phyloP scores from a whole-genome alignment of 2,797 vertebrate species.

The Fistularia commersonii region DNA sequence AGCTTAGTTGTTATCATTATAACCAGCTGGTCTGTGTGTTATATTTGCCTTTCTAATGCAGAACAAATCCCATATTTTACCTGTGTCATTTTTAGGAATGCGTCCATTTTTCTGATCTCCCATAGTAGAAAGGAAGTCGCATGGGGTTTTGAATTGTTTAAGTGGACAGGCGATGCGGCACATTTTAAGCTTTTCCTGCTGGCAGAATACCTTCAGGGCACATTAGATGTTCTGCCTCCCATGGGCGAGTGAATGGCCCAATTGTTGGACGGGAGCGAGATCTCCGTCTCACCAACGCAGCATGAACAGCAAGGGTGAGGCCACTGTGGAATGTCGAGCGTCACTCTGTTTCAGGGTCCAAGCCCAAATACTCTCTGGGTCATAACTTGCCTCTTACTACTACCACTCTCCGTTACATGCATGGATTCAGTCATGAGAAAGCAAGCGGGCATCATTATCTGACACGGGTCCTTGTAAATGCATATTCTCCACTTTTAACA shows the following conservation, averaged over 20 bases:
- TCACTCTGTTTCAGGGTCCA: conserved; percentile 59
- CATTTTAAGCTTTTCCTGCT: conserved; percentile 38
- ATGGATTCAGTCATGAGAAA: background rate
- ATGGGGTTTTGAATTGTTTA: conserved; percentile 49
- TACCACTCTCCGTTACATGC: conserved; percentile 6
- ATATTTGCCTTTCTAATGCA: conserved; percentile 33
- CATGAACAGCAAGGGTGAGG: conserved; percentile 48
- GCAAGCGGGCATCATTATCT: too few relatives aligned
- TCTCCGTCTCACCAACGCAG: conserved; percentile 34
- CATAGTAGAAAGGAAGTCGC: conserved; percentile 16
- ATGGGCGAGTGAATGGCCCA: conserved; percentile 57
- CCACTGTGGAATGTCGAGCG: conserved; percentile 63
- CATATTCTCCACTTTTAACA: too few relatives aligned
- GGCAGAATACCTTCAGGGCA: conserved; percentile 43
- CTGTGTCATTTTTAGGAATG: background rate
- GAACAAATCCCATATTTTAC: background rate
- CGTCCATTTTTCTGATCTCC: conserved; percentile 5
- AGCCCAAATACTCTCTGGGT: conserved; percentile 59
- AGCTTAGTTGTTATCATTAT: conserved; percentile 42
- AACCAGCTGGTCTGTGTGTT: conserved; percentile 38
- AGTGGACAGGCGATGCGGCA: conserved; percentile 42
- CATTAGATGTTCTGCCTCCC: conserved; percentile 39
- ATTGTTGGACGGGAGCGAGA: conserved; percentile 64
- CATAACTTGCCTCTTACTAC: conserved; percentile 45
- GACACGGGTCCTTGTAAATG: too few relatives aligned